A percentile compares a stretch with the other conserved stretches of the same genome.
These are phyloP conservation scores for Portevinia maculata DNA, from an alignment of 2,888 invertebrate species.

Conservation along the genomic window DNA sequence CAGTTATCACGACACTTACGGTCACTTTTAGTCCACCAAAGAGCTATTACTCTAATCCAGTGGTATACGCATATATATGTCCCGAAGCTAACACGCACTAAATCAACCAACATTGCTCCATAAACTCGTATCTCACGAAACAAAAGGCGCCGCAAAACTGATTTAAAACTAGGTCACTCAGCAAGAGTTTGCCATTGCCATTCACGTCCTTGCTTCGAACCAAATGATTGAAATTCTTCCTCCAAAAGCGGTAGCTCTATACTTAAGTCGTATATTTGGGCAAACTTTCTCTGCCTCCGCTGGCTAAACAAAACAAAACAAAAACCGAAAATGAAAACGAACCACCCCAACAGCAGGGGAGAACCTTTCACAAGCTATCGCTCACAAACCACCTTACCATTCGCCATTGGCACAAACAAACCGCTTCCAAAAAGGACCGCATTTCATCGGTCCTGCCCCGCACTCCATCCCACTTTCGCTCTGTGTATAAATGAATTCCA, in stretches of 20 bases:
- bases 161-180: constrained; percentile 43
- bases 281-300: constrained; percentile 39
- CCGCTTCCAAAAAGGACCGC: constrained; percentile 35
- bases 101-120: constrained; percentile 31
- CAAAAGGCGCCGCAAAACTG: constrained; percentile 13
- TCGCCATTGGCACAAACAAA: constrained; percentile 17
- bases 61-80: background rate
- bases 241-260: constrained; percentile 1
- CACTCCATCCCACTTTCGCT: background rate
- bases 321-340: background rate
- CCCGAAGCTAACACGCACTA: constrained; percentile 25
- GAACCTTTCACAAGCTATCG: constrained; percentile 53
- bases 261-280: constrained; percentile 33
- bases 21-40: background rate
- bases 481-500: constrained; percentile 42
- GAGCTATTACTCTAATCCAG: background rate
- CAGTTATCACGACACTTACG: background rate
- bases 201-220: constrained; percentile 17
- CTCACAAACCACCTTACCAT: constrained; percentile 47
- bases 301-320: constrained; percentile 23
- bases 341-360: constrained; percentile 19
- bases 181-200: constrained; percentile 4
- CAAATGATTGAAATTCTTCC: constrained; percentile 41
- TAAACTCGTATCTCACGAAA: constrained; percentile 1
- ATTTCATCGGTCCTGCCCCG: constrained; percentile 37